These are phyloP conservation scores for Nematolebias whitei DNA, from an alignment of 2,113 vertebrate species.

Conservation along the genomic window DNA sequence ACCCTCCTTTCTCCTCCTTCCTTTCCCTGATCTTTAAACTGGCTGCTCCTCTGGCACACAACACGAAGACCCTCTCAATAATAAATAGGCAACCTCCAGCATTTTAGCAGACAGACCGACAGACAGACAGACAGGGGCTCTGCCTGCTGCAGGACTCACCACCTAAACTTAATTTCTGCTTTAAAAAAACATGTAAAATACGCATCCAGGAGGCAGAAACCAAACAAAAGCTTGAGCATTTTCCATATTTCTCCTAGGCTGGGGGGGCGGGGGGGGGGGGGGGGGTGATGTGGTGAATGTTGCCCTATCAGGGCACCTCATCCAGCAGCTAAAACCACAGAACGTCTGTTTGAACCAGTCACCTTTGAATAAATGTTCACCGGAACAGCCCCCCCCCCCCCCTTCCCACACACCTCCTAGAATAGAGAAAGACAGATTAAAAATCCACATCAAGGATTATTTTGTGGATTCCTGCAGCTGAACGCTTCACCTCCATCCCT, in stretches of 20 bases:
- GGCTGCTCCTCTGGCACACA: slow-evolving; percentile 56
- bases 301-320: slow-evolving; percentile 61
- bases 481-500: background rate
- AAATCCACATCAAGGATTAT: slow-evolving; percentile 18
- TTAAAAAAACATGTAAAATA: slow-evolving; percentile 2
- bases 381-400: slow-evolving; percentile 29
- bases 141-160: slow-evolving; percentile 48
- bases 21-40: slow-evolving; percentile 53
- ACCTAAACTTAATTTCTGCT: slow-evolving; percentile 64
- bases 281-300: slow-evolving; percentile 27
- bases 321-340: slow-evolving; percentile 58
- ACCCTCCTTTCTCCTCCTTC: background rate
- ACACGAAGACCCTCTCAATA: slow-evolving; percentile 68
- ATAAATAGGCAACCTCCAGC: slow-evolving; percentile 65
- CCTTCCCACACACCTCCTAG: too few relatives aligned
- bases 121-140: slow-evolving; percentile 53
- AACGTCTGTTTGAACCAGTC: too few relatives aligned
- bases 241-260: background rate
- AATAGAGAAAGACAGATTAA: too few relatives aligned
- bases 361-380: too few relatives aligned
- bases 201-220: background rate
- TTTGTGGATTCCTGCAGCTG: slow-evolving; percentile 20
- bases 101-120: slow-evolving; percentile 41
- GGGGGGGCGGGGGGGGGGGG: too few relatives aligned
- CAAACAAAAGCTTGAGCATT: slow-evolving; percentile 31